Conservation (phyloP, 2,113 vertebrate species). For the Anolis carolinensis region DNA sequence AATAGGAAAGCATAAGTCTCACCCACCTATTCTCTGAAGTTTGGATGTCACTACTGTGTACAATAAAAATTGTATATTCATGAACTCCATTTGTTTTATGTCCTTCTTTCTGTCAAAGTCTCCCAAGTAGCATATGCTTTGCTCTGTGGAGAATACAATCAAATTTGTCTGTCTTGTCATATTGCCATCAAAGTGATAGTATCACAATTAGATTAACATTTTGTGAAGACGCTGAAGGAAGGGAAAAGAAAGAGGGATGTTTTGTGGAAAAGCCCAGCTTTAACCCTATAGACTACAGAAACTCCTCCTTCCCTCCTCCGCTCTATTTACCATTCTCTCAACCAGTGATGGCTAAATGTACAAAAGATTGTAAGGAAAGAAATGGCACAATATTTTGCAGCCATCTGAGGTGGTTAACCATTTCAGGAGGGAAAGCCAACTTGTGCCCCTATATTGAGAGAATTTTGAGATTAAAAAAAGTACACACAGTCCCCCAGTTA, state of each 20-base stretch:
- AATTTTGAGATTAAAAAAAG: too few species aligned
- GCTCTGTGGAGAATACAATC: conserved; percentile 92
- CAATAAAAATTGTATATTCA: conserved; percentile 91
- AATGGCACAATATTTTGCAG: conserved; percentile 28
- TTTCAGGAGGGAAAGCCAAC: too few species aligned
- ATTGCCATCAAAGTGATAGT: conserved; percentile 92
- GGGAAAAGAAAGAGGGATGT: conserved; percentile 77
- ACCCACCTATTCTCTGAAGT: conserved; percentile 81
- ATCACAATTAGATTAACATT: conserved; percentile 93
- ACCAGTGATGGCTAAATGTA: conserved; percentile 46
- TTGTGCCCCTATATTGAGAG: too few species aligned
- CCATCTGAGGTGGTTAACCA: conserved; percentile 43
- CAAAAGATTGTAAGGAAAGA: conserved; percentile 50
- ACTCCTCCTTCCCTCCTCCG: conserved; percentile 24
- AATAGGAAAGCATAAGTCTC: conserved; percentile 81
- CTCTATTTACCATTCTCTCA: background rate
- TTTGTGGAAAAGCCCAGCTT: conserved; percentile 75
- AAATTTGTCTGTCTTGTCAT: conserved; percentile 93
- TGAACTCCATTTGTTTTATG: conserved; percentile 88
- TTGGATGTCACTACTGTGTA: conserved; percentile 86
- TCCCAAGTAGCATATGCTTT: conserved; percentile 87
- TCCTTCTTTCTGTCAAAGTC: conserved; percentile 86
- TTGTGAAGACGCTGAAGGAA: conserved; percentile 85
- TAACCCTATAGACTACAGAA: conserved; percentile 76
- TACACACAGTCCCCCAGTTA: too few species aligned